Conservation (phyloP, 2,888 invertebrate species). For the Hybos culiciformis region DNA sequence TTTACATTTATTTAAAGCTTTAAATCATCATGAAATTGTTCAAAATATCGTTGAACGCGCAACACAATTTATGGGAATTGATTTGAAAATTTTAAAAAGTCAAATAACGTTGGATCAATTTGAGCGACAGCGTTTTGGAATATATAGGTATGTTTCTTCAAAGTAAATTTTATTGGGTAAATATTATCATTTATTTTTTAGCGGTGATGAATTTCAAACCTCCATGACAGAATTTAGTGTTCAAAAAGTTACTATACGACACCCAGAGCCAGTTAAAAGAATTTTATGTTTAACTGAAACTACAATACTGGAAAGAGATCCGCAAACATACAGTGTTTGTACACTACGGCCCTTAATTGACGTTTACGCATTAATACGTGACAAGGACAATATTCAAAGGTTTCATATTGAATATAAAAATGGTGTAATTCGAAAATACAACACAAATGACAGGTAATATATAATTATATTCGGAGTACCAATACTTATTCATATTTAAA, state of each 20-base stretch:
- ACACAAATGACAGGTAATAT: slow-evolving; percentile 73
- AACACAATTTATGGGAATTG: slow-evolving; percentile 62
- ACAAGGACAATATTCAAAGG: slow-evolving; percentile 80
- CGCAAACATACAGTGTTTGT: slow-evolving; percentile 83
- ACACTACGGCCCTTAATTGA: slow-evolving; percentile 70
- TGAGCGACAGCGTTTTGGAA: slow-evolving; percentile 76
- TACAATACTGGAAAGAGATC: slow-evolving; percentile 91
- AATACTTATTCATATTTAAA: slow-evolving; percentile 2
- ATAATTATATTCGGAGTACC: background rate
- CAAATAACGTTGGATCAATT: slow-evolving; percentile 79
- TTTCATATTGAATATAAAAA: slow-evolving; percentile 90
- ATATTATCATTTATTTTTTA: slow-evolving; percentile 38
- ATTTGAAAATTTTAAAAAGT: slow-evolving; percentile 69
- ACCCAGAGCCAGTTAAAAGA: slow-evolving; percentile 72
- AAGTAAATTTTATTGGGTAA: background rate
- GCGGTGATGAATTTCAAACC: slow-evolving; percentile 89
- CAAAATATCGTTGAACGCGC: slow-evolving; percentile 76
- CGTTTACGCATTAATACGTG: slow-evolving; percentile 82
- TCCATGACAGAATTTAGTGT: slow-evolving; percentile 94
- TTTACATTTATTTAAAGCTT: slow-evolving; percentile 77
- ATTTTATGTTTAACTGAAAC: slow-evolving; percentile 90
- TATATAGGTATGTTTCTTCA: slow-evolving; percentile 57
- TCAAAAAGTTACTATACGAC: slow-evolving; percentile 75
- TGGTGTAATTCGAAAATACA: slow-evolving; percentile 76
- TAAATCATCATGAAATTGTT: slow-evolving; percentile 75